phyloP scores from a whole-genome alignment of 37 sponge, comb jelly and placozoan species.

The Chondrosia reniformis region DNA sequence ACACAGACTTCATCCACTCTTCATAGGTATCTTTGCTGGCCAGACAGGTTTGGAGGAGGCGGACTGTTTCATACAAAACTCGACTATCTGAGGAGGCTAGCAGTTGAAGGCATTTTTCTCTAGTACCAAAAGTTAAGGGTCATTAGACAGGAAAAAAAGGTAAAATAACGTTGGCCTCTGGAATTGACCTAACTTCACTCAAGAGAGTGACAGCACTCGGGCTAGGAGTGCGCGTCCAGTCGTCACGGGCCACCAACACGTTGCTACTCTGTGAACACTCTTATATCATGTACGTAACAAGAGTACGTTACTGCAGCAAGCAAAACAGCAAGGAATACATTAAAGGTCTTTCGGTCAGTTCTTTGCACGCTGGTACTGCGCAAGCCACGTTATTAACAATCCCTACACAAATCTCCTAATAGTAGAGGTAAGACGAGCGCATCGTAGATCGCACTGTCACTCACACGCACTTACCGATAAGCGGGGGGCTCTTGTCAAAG shows the following conservation, averaged over 20 bases:
- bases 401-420: constrained; percentile 61
- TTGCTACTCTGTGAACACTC: too few species aligned
- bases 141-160: too few species aligned
- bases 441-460: background rate
- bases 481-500: constrained; percentile 12
- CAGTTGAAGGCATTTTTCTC: background rate
- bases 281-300: background rate
- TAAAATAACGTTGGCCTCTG: too few species aligned
- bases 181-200: too few species aligned
- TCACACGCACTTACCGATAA: constrained; percentile 28
- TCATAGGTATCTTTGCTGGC: background rate
- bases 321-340: background rate
- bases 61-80: background rate
- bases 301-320: background rate
- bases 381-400: constrained; percentile 55
- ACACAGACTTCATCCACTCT: background rate
- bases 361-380: constrained; percentile 22
- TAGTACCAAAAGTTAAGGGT: background rate
- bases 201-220: too few species aligned
- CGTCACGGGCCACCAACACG: too few species aligned
- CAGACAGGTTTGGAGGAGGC: constrained; percentile 22
- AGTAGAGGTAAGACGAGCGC: background rate
- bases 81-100: background rate
- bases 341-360: background rate
- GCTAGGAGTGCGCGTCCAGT: too few species aligned